Conservation (phyloP, 2,888 invertebrate species). For the Clitarchus hookeri region DNA sequence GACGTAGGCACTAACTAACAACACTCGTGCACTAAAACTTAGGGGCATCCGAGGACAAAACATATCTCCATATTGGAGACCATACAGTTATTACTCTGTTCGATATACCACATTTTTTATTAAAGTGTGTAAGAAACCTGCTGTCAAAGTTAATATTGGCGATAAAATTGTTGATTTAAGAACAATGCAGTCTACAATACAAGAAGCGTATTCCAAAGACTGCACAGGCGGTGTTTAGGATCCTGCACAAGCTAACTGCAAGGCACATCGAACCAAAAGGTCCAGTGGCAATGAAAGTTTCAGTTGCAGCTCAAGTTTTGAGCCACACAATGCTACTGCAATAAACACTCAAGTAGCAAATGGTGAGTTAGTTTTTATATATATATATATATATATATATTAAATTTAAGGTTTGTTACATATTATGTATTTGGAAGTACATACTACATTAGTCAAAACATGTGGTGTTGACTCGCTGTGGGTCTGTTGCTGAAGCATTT, state of each 20-base stretch:
- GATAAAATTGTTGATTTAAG: background rate
- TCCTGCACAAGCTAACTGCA: background rate
- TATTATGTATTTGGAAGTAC: too few relatives aligned
- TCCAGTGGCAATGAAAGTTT: background rate
- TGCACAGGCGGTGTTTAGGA: background rate
- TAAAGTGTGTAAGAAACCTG: background rate
- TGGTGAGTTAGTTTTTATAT: too few relatives aligned
- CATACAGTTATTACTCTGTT: background rate
- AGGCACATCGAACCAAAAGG: background rate
- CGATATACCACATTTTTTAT: background rate
- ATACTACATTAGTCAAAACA: too few relatives aligned
- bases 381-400: too few relatives aligned
- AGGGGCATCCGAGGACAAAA: background rate
- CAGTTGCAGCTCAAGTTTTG: background rate
- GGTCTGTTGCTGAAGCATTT: too few relatives aligned
- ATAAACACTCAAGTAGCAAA: background rate
- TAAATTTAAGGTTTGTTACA: too few relatives aligned
- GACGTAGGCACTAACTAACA: background rate
- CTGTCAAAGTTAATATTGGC: background rate
- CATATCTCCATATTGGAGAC: background rate
- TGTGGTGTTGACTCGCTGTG: too few relatives aligned
- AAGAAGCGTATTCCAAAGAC: background rate
- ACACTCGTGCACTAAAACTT: background rate
- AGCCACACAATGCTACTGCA: slow-evolving; percentile 15
- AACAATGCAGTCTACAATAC: background rate